These are phyloP conservation scores for Clepsis dumicolana DNA, from an alignment of 2,888 invertebrate genomes.

Conservation along the genomic window DNA sequence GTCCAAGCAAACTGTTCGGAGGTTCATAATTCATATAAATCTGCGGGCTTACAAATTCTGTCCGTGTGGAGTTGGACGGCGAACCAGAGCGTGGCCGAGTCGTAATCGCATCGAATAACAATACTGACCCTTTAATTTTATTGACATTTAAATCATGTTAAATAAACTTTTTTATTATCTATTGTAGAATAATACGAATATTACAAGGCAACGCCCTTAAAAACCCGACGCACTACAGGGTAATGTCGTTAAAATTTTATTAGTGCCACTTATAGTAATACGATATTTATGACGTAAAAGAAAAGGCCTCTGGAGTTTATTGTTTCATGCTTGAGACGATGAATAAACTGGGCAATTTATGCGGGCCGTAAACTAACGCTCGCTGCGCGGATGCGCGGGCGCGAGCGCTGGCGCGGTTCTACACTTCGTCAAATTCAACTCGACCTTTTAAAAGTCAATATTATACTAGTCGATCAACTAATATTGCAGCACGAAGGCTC, in stretches of 20 bases:
- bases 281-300: constrained; percentile 76
- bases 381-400: constrained; percentile 26
- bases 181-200: constrained; percentile 19
- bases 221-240: constrained; percentile 53
- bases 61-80: not conserved
- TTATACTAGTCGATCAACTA: too few relatives aligned
- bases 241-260: constrained; percentile 76
- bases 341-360: constrained; percentile 76
- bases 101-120: constrained; percentile 5
- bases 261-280: constrained; percentile 76
- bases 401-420: not conserved
- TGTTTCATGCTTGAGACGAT: constrained; percentile 75
- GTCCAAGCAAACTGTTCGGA: not conserved
- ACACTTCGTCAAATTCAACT: not conserved
- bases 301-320: constrained; percentile 70
- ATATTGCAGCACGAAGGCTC: too few relatives aligned
- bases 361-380: constrained; percentile 61
- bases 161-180: constrained; percentile 5
- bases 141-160: constrained; percentile 12
- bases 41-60: not conserved
- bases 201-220: constrained; percentile 15
- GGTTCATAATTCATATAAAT: not conserved
- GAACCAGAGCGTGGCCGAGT: not conserved
- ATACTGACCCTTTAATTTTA: constrained; percentile 6
- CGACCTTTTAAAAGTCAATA: too few relatives aligned